Conservation (phyloP, 2,888 invertebrate genomes). For the Harpalus rubripes region DNA sequence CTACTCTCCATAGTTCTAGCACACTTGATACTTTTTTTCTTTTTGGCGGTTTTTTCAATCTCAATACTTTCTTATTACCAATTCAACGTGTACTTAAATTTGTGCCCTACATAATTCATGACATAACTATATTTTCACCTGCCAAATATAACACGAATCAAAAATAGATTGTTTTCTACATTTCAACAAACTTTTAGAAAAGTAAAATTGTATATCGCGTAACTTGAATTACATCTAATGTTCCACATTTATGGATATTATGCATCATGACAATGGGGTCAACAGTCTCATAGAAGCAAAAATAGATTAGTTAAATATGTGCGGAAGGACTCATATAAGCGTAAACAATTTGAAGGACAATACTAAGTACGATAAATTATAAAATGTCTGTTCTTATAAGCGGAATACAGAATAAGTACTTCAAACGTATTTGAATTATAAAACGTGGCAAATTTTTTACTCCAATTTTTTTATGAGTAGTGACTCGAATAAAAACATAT, state of each 20-base stretch:
- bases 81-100: background rate
- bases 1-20: background rate
- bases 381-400: background rate
- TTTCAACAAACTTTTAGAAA: background rate
- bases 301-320: conserved; percentile 58
- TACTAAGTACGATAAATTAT: background rate
- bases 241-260: conserved; percentile 23
- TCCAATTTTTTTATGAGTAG: too few relatives aligned
- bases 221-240: background rate
- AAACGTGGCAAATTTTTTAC: too few relatives aligned
- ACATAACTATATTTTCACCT: conserved; percentile 21
- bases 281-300: conserved; percentile 44
- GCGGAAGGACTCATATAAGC: conserved; percentile 44
- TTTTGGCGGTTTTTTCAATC: background rate
- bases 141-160: conserved; percentile 5
- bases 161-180: background rate
- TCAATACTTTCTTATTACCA: background rate
- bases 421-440: too few relatives aligned
- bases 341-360: conserved; percentile 58
- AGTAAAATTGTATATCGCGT: background rate
- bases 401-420: too few relatives aligned
- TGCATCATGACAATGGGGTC: conserved; percentile 49
- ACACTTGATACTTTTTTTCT: too few relatives aligned
- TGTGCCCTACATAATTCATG: conserved; percentile 14
- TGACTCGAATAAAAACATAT: too few relatives aligned